Conservation (phyloP, 2,113 vertebrate genomes). For the Poecile atricapillus region DNA sequence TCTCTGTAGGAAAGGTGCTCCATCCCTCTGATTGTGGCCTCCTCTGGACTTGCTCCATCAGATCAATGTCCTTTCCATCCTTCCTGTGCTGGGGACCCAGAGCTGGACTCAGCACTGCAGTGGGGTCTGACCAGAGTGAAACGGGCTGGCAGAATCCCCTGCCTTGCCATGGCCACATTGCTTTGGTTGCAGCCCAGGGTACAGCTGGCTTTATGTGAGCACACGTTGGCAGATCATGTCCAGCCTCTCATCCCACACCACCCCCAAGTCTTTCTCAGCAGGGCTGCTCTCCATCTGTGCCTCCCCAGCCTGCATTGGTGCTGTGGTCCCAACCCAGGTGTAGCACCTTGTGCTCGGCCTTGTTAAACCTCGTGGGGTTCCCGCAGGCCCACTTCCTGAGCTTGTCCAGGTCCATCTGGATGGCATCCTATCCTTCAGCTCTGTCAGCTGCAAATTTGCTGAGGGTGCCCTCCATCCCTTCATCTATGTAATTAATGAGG, state of each 20-base stretch:
- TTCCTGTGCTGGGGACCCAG: not conserved
- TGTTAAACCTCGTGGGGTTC: not conserved
- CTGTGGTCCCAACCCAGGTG: too few species aligned
- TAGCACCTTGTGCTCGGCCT: not conserved
- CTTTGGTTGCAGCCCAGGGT: not conserved
- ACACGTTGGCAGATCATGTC: not conserved
- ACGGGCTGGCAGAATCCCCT: not conserved
- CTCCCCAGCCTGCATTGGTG: not conserved
- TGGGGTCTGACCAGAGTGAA: not conserved
- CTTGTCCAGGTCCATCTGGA: not conserved
- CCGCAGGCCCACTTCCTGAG: not conserved
- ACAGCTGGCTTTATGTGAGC: too few species aligned
- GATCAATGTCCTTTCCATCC: too few species aligned
- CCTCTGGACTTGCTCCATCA: accelerated
- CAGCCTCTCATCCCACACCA: not conserved
- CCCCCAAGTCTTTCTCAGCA: accelerated
- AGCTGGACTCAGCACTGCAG: not conserved
- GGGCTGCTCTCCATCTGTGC: not conserved
- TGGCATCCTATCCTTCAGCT: not conserved
- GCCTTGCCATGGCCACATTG: not conserved
- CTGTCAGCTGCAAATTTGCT: not conserved
- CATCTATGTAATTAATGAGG: not conserved
- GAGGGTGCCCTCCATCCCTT: not conserved
- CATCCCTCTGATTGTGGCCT: too few species aligned
- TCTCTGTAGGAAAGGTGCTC: not conserved